Evolutionary conservation across 2,113 vertebrate genomes (phyloP), one percentile per base, ranked within the genome.

Genomic region (Myrmophylax atrothorax): DNA sequence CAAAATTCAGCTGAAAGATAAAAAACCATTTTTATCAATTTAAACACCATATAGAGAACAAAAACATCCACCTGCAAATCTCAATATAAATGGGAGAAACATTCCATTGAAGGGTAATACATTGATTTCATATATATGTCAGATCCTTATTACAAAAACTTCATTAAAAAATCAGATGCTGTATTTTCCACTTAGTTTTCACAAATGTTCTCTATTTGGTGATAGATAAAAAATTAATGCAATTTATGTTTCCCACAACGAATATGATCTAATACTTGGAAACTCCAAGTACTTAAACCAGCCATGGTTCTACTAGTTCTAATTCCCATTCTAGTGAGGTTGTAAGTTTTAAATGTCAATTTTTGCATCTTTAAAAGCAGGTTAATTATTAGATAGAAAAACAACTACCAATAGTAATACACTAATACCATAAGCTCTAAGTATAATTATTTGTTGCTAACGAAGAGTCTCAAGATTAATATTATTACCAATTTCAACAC

Each of bases 1-100:
- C 98, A 94, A 99, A 98, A 89, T 99, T 96, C 94, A 99, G 98
- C 99, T 99, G 89, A 29, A 97, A 88, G 50, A 40, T 31, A 62
- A 92, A 82, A 96, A 88, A 12, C 78, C 23, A 35, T 56, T 81
- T 67, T 13, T 2, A 69, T 22, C 6, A 5, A 53, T 91, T 31
- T 84, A 69, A 60, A 28, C 13, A 69, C 22, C 7, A 46, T 0
- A 47, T 31, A 62, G 2, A 80, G 46, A 70, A 72, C 8, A 93
- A 46, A 83, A 79, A 14, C 16, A 70, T 58, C 53, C 16, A 79
- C 25, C 75, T 60, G 46, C 29, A 92, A 64, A 87, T 25, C 16
- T 40, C 72, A 49, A 33, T 23, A 84, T 7, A 47, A 18, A 29
- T 6, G 24, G 29, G 58, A 83, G 16, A 87, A 62, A 59, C 78